These are phyloP conservation scores for Thysanoteuthis rhombus DNA, from an alignment of 2,888 invertebrate genomes.

Conservation along the genomic window DNA sequence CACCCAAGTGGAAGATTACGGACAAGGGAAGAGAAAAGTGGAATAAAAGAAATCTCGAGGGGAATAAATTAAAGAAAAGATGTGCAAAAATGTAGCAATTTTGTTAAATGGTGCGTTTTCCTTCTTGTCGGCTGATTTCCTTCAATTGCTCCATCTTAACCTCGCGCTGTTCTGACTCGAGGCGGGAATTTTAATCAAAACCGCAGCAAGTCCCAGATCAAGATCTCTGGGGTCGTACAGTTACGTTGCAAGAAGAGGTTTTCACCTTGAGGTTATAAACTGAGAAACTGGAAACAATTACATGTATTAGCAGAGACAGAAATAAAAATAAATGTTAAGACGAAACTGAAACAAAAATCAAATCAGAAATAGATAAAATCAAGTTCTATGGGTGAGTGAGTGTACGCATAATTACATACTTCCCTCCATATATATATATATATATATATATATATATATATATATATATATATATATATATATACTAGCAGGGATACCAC, in stretches of 20 bases:
- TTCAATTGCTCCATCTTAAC: not conserved
- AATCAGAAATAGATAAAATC: not conserved
- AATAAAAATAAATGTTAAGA: not conserved
- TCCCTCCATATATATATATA: not conserved
- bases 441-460: no score
- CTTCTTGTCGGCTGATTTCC: not conserved
- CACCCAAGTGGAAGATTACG: not conserved
- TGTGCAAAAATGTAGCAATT: not conserved
- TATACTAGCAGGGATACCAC: no score
- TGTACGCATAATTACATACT: not conserved
- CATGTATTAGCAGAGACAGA: not conserved
- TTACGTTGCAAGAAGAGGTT: not conserved
- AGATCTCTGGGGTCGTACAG: not conserved
- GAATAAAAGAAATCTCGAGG: not conserved
- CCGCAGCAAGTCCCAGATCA: not conserved
- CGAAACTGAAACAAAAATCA: not conserved
- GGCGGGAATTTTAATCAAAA: not conserved
- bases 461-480: no score
- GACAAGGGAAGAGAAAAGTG: not conserved
- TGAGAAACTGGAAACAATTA: not conserved
- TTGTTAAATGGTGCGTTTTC: not conserved
- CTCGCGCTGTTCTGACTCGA: not conserved
- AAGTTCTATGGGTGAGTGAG: not conserved
- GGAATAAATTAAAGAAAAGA: not conserved
- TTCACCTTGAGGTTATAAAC: not conserved